These are phyloP conservation scores for Drosophila niveifrons DNA, from an alignment of 2,888 invertebrate genomes.

Conservation along the genomic window DNA sequence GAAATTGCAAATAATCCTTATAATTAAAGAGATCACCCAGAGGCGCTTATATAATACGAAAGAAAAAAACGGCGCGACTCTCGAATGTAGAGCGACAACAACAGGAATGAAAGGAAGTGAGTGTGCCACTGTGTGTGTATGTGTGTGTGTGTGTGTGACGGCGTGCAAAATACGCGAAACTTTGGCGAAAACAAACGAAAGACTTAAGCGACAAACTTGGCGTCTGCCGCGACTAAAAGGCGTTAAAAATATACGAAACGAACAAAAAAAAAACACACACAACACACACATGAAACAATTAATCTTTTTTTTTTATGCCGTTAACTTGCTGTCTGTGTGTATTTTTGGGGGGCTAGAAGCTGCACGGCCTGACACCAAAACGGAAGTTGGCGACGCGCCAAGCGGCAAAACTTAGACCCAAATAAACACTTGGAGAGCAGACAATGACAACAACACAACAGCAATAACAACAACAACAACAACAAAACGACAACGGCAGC, in stretches of 20 bases:
- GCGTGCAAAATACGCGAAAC: conserved; percentile 53
- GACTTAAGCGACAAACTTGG: conserved; percentile 74
- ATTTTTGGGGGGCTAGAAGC: conserved; percentile 52
- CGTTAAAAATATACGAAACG: conserved; percentile 53
- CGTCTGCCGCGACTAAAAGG: conserved; percentile 61
- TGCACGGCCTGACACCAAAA: conserved; percentile 58
- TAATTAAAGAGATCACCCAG: conserved; percentile 66
- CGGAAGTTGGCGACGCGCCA: conserved; percentile 72
- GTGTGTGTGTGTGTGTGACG: conserved; percentile 38
- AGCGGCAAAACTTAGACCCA: conserved; percentile 67
- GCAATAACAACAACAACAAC: conserved; percentile 17
- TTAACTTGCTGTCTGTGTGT: conserved; percentile 27
- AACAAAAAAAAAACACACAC: conserved; percentile 27
- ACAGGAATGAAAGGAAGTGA: conserved; percentile 71
- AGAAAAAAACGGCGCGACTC: neutral
- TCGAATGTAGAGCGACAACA: conserved; percentile 51
- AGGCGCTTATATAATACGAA: conserved; percentile 53
- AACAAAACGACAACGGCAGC: conserved; percentile 41
- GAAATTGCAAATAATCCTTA: conserved; percentile 69
- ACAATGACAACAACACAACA: conserved; percentile 31
- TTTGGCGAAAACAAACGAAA: conserved; percentile 65
- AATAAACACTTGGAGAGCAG: conserved; percentile 62
- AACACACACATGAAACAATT: conserved; percentile 37
- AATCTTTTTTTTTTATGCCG: conserved; percentile 51
- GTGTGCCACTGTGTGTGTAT: conserved; percentile 18